Base-by-base conservation (phyloP, 2,888 invertebrate genomes). In the Cheilosia vulpina region DNA sequence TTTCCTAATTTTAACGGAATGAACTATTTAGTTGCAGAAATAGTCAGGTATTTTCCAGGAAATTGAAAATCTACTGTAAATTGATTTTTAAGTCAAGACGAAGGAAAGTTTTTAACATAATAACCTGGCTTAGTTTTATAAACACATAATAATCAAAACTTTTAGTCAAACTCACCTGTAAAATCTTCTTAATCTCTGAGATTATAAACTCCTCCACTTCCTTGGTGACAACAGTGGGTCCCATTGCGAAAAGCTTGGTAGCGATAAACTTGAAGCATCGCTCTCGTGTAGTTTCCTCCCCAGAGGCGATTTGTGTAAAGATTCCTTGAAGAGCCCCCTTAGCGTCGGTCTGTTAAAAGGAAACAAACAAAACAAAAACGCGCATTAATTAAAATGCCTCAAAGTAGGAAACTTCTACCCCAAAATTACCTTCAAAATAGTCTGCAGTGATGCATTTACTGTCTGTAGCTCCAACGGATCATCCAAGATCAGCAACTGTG, bases 401-500 rank as follows among this genome's bases (percentile, higher is more conserved):
- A 17, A 38, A 24, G 0, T 2, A 13, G 31, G 24, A 11, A 47
- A 9, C 11, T 9, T 0, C 0, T 4, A 9, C 5, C 2, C 1
- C 34, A 4, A 50, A 11, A 41, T 62, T 87, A 91, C 91, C 88
- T 92, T 92, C 5, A 91, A 88, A 27, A 92, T 89, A 38, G 96
- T 94, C 88, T 96, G 93, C 68, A 99, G 93, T 0, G 98, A 96
- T 89, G 95, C 96, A 83, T 96, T 96, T 38, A 98, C 97, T 87
- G 97, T 94, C 90, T 95, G 95, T 87, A 97, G 93, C 93, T 99
- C 99, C 27, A 95, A 94, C 31, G 95, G 92, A 92, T 98, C 98
- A 87, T 97, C 97, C 24, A 97, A 95, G 90, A 97, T 97, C 77
- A 99, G 93, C 53, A 99, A 93, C 91, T 99, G 99, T 5, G 97